phyloP scores from a whole-genome alignment of 2,797 vertebrate genomes.

The Silurus lanzhouensis region DNA sequence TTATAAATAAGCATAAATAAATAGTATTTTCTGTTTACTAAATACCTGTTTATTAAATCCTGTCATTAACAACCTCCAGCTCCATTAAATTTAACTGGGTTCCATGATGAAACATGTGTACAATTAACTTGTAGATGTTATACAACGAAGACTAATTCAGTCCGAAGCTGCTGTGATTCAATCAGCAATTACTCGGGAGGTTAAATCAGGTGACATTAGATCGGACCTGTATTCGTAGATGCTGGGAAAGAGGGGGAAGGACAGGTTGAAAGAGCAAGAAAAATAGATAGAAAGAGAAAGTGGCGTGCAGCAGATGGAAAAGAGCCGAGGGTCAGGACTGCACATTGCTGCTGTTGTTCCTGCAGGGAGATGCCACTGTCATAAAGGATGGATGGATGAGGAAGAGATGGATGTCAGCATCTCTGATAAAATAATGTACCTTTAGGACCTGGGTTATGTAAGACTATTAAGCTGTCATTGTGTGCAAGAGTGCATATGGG shows the following conservation, averaged over 20 bases:
- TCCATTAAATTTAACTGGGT: neutral
- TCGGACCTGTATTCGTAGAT: constrained; percentile 57
- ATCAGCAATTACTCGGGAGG: constrained; percentile 16
- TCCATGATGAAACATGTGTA: neutral
- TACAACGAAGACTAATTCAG: neutral
- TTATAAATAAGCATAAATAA: neutral
- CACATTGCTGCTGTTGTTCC: constrained; percentile 69
- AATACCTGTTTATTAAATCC: neutral
- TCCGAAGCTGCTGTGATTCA: constrained; percentile 1
- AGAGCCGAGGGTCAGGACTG: constrained; percentile 63
- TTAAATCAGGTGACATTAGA: constrained; percentile 41
- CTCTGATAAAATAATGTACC: constrained; percentile 77
- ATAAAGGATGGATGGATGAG: constrained; percentile 63
- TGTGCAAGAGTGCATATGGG: constrained; percentile 68
- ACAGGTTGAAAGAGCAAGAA: constrained; percentile 30
- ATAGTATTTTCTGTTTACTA: neutral
- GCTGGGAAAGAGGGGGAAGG: constrained; percentile 24
- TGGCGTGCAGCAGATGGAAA: constrained; percentile 69
- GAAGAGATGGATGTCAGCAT: constrained; percentile 55
- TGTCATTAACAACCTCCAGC: neutral
- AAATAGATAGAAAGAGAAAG: constrained; percentile 56
- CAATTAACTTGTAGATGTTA: neutral
- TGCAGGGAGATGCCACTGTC: constrained; percentile 64
- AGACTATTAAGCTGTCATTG: constrained; percentile 80
- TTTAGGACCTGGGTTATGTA: constrained; percentile 77